Base-by-base conservation (phyloP, 2,797 vertebrate genomes). In the Pseudochromis fuscus region DNA sequence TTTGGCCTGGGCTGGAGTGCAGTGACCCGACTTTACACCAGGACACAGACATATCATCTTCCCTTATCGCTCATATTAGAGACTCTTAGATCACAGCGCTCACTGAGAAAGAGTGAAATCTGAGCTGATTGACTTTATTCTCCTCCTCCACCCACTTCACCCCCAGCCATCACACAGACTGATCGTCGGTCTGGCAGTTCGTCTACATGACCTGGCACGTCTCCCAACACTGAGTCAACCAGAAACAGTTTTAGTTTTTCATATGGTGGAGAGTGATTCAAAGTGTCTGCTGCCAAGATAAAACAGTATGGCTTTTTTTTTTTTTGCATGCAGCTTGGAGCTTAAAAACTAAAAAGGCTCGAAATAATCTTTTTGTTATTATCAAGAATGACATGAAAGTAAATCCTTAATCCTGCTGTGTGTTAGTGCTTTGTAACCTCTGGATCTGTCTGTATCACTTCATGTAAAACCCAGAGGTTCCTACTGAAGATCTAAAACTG, bases 161-260 rank as follows among this genome's bases (percentile, higher is more conserved):
- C 50, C 68, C 13, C 62, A 61, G 56, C 27, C 33, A 8, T 74
- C 60, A 57, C 33, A 42, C 28, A 76, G 45, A 59, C 49, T 52
- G 52, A 67, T 69, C 8, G 65, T 40, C 40, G 7, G 57, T 45
- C 64, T 77, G 59, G 25, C 44, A 31, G 30, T 21, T 68, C 51
- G 61, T 61, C 37, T 21, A 67, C 87, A 85, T 79, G 90, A 30
- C 81, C 63, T 55, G 81, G 25, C 90, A 81, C 73, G 85, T 67
- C 50, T 71, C 63, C 71, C 50, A 44, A 72, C 37, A 24, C 79
- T 44, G 58, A 75, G 18, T 69, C 62, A 64, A 76, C 66, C 70
- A 59, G 31, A 66, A 80, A 74, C 68, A 75, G 19, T 44, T 28
- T 30, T 2, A 1, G 55, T 58, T 60, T n/a, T 72, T 73, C 55